Evolutionary conservation across 2,797 vertebrate species (phyloP).

Genomic region (Myripristis jacobus): DNA sequence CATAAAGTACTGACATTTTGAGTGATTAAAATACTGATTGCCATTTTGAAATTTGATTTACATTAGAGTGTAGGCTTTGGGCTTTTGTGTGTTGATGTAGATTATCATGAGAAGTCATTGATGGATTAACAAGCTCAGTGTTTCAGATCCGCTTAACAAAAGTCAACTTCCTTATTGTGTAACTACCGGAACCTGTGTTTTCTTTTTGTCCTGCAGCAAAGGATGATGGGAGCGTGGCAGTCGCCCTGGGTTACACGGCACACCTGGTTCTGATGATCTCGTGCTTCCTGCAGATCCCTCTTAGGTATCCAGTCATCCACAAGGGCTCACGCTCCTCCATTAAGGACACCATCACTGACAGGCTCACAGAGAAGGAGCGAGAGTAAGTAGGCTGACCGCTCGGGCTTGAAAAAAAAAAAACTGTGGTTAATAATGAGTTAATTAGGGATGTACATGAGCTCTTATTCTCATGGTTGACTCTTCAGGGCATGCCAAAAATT

Average conservation of each 20-base stretch:
- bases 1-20: conserved; percentile 36
- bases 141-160: conserved; percentile 16
- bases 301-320: conserved; percentile 96
- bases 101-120: not conserved
- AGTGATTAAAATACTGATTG: conserved; percentile 25
- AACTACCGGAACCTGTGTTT: conserved; percentile 8
- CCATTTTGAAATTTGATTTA: conserved; percentile 31
- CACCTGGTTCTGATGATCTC: conserved; percentile 99
- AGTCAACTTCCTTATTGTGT: not conserved
- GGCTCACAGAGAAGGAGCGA: conserved; percentile 96
- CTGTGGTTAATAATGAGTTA: not conserved
- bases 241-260: conserved; percentile 96
- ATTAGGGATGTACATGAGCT: not conserved
- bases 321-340: conserved; percentile 97
- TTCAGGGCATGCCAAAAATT: not conserved
- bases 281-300: conserved; percentile 96
- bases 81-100: conserved; percentile 30
- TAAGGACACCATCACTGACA: conserved; percentile 98
- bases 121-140: conserved; percentile 16
- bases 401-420: not conserved
- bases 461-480: not conserved
- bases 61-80: not conserved
- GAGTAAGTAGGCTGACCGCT: conserved; percentile 87
- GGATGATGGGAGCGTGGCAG: conserved; percentile 96
- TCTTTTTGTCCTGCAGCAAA: conserved; percentile 85